A percentile compares a stretch with the other conserved stretches of the same genome.
Evolutionary conservation across 1,140 invertebrate species (phyloP).

Genomic region (Bombus consobrinus): DNA sequence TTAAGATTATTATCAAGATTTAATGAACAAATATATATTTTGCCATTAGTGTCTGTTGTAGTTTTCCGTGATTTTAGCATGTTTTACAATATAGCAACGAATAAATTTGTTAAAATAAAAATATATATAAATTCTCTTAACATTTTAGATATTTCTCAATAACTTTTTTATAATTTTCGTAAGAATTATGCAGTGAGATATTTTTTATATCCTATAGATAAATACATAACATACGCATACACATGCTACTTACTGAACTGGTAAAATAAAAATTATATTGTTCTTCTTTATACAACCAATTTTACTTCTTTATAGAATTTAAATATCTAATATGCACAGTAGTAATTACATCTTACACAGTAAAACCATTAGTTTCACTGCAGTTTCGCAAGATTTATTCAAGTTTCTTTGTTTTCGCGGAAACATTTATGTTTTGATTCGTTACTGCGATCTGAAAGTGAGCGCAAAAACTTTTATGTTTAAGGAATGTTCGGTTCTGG

Average conservation of each 20-base stretch:
- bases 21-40: background rate
- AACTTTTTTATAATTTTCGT: no score
- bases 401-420: conserved; percentile 35
- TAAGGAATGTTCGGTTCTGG: conserved; percentile 17
- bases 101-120: no score
- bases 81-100: background rate
- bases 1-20: background rate
- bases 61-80: background rate
- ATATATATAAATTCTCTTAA: no score
- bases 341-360: background rate
- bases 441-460: background rate
- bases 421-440: conserved; percentile 25
- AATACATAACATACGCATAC: no score
- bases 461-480: conserved; percentile 29
- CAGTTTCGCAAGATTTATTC: background rate
- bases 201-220: no score
- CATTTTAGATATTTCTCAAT: no score
- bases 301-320: background rate
- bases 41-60: background rate
- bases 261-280: background rate
- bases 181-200: no score
- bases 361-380: background rate
- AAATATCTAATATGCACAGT: background rate
- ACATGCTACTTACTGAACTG: no score
- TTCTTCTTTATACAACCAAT: background rate